These are phyloP conservation scores for Rhineura floridana DNA, from an alignment of 2,113 vertebrate genomes.

Conservation along the genomic window DNA sequence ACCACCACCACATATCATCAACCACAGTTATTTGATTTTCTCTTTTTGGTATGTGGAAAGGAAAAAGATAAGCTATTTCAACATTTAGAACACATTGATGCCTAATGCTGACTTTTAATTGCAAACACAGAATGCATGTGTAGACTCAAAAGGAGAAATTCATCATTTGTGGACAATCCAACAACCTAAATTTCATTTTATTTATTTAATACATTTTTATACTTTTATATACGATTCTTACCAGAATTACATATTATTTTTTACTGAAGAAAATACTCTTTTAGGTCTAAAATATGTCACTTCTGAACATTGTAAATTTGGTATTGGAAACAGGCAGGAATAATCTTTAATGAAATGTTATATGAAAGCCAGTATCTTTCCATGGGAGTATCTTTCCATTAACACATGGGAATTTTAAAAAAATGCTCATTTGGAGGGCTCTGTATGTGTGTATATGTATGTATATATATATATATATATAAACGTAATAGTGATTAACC, in stretches of 20 bases:
- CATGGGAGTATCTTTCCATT: background rate
- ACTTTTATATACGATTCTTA: background rate
- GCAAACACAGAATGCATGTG: background rate
- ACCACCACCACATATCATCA: background rate
- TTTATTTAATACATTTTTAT: background rate
- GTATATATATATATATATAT: too few relatives aligned
- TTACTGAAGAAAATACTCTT: background rate
- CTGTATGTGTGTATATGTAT: background rate
- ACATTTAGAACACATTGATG: background rate
- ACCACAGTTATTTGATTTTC: background rate
- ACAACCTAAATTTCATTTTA: background rate
- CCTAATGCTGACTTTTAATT: background rate
- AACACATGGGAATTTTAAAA: background rate
- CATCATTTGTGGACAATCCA: background rate
- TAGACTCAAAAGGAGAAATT: background rate
- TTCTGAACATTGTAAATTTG: background rate
- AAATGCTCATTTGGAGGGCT: background rate
- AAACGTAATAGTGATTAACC: too few relatives aligned
- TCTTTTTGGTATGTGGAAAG: background rate
- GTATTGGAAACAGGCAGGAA: background rate
- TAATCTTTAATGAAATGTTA: background rate
- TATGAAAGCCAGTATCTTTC: background rate
- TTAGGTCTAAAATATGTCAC: background rate
- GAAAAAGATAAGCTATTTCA: background rate
- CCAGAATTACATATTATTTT: background rate